These are phyloP conservation scores for Umimayanthus kanabou DNA, from an alignment of 92 coral and sea anemone genomes.

Conservation along the genomic window DNA sequence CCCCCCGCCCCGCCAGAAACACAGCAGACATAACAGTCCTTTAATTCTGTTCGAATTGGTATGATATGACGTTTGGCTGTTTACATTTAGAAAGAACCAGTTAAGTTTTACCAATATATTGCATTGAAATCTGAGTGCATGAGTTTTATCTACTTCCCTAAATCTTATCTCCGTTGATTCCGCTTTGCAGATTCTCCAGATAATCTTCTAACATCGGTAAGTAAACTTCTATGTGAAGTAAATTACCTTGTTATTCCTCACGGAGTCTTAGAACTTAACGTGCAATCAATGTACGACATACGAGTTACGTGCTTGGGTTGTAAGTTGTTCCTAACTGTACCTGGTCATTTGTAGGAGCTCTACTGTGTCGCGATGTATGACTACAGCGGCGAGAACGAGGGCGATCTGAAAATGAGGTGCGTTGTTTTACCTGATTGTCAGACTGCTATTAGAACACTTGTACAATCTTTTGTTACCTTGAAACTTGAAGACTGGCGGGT, in stretches of 20 bases:
- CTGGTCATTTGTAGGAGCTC: not conserved
- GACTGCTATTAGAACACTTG: not conserved
- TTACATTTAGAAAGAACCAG: too few species aligned
- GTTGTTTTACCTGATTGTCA: not conserved
- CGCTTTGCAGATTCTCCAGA: slow-evolving; percentile 35
- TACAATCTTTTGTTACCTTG: not conserved
- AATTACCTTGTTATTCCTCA: not conserved
- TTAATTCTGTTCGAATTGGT: too few species aligned
- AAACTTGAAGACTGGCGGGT: not conserved
- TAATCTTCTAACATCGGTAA: slow-evolving; percentile 41
- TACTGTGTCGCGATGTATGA: slow-evolving; percentile 88
- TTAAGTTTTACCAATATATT: too few species aligned
- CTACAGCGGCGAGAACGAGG: slow-evolving; percentile 82
- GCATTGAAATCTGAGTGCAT: too few species aligned
- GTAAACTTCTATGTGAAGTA: not conserved
- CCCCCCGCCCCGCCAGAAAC: too few species aligned
- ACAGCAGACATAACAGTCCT: too few species aligned
- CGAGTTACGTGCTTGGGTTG: not conserved
- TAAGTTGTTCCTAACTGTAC: not conserved
- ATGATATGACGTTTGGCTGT: too few species aligned
- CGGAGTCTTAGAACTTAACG: too few species aligned
- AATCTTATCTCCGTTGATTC: not conserved
- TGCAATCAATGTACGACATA: too few species aligned
- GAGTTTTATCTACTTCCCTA: not conserved
- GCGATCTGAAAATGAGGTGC: slow-evolving; percentile 86